Evolutionary conservation across 2,888 invertebrate genomes (phyloP).

Genomic region (Harmothoe impar): DNA sequence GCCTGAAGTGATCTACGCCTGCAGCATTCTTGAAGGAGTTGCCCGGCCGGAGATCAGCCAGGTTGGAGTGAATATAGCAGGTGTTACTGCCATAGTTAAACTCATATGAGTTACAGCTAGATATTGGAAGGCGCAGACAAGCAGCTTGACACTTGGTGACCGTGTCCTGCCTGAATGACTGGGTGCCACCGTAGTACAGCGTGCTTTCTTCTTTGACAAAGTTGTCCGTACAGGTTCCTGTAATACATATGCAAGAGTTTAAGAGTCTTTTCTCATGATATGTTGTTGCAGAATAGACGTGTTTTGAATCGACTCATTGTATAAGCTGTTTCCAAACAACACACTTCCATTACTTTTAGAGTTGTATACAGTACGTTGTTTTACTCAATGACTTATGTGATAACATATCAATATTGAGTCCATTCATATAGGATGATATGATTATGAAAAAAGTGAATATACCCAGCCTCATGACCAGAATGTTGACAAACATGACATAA

Average conservation of each 20-base stretch:
- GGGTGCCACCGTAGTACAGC: constrained; percentile 17
- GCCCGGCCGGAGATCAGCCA: neutral
- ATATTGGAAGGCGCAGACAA: neutral
- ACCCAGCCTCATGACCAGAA: too few species aligned
- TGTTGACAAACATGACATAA: too few species aligned
- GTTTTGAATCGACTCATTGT: too few species aligned
- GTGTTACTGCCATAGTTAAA: constrained; percentile 45
- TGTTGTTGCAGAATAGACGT: too few species aligned
- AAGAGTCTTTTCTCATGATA: too few species aligned
- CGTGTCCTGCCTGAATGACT: constrained; percentile 7
- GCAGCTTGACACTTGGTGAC: constrained; percentile 18
- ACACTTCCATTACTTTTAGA: too few species aligned
- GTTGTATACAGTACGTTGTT: too few species aligned
- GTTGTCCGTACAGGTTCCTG: constrained; percentile 36
- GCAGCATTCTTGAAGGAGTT: constrained; percentile 13
- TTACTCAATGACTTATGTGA: too few species aligned
- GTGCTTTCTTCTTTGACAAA: constrained; percentile 6
- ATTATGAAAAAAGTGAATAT: too few species aligned
- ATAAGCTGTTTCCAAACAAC: too few species aligned
- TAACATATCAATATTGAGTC: too few species aligned
- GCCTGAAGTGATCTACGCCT: constrained; percentile 34
- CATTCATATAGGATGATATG: too few species aligned
- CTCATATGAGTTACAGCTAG: constrained; percentile 31
- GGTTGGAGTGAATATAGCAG: constrained; percentile 1
- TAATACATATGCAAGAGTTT: neutral